Evolutionary conservation across 1,140 invertebrate genomes (phyloP), one percentile per base, ranked within the genome.

Genomic region (Mya arenaria): DNA sequence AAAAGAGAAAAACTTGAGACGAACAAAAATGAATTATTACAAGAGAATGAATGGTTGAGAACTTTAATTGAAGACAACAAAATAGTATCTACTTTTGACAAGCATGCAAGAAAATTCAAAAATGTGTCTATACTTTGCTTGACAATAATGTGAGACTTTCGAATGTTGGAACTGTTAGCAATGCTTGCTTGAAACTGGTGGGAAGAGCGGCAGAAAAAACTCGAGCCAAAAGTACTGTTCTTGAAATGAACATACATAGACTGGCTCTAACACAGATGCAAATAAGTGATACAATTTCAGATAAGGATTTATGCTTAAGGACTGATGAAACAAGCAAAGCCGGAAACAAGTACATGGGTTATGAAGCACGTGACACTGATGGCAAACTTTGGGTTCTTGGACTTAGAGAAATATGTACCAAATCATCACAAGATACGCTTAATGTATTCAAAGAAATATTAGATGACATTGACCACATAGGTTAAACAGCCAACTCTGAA

Each of bases 401-500:
- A 1, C n/a, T 32, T 34, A 73, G 74, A 79, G 32, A 78, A 32
- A 48, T 78, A 17, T 52, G 63, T 3, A 83, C 82, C 8, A 84
- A 79, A 17, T 71, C 58, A 8, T 34, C 65, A 32, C 19, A 56
- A 23, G 68, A 65, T 36, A 73, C 48, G 13, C 34, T 78, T 17
- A 5, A 13, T 23, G 69, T 58, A 1, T 72, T 84, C 17, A 1
- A 84, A 32, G 36, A 78, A n/a, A 79, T 73, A 48, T 36, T 79
- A 13, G 19, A 34, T 19, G 82, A 84, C 23, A 84, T 83, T 25
- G 56, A 60, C 19, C n/a, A 48, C 1, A 41, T 58, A 13, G 17
- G 62, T 58, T n/a, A 48, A 10, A n/a, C 3, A 1, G 48, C 1
- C 65, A 48, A 71, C n/a, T 65, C 77, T 55, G 19, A 60, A 5